These are phyloP conservation scores for Corythornis cristatus DNA, from an alignment of 2,113 vertebrate species.

Conservation along the genomic window DNA sequence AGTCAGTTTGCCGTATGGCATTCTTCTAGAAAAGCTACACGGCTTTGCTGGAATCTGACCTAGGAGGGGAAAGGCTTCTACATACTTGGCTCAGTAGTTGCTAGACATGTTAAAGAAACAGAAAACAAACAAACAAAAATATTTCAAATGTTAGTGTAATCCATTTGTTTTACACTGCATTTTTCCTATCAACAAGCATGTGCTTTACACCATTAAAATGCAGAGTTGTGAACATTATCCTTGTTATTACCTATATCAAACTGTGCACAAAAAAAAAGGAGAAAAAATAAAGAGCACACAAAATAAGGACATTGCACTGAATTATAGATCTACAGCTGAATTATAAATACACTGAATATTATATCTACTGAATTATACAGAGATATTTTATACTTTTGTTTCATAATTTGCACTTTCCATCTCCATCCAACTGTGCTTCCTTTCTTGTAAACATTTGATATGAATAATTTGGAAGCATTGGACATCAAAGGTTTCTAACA, in stretches of 20 bases:
- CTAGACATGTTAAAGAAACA: slow-evolving; percentile 60
- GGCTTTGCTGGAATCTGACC: slow-evolving; percentile 54
- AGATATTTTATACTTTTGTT: background rate
- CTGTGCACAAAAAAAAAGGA: background rate
- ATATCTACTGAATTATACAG: background rate
- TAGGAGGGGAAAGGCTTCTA: slow-evolving; percentile 41
- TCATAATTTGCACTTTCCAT: background rate
- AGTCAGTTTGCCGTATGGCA: slow-evolving; percentile 50
- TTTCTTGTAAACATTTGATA: background rate
- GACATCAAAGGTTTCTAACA: slow-evolving; percentile 24
- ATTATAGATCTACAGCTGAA: background rate
- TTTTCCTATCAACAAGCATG: background rate
- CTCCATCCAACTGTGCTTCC: background rate
- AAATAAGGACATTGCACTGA: slow-evolving; percentile 18
- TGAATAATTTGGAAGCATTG: background rate
- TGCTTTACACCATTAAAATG: background rate
- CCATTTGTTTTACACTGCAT: background rate
- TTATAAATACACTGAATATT: slow-evolving; percentile 7
- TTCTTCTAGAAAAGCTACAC: slow-evolving; percentile 24
- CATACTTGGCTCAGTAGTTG: slow-evolving; percentile 35
- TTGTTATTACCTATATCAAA: background rate
- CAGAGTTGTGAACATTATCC: background rate
- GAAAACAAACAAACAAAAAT: background rate
- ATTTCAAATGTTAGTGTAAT: slow-evolving; percentile 3
- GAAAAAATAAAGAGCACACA: background rate